Conservation (phyloP, 2,888 invertebrate species). For the Meteorus cinctellus region DNA sequence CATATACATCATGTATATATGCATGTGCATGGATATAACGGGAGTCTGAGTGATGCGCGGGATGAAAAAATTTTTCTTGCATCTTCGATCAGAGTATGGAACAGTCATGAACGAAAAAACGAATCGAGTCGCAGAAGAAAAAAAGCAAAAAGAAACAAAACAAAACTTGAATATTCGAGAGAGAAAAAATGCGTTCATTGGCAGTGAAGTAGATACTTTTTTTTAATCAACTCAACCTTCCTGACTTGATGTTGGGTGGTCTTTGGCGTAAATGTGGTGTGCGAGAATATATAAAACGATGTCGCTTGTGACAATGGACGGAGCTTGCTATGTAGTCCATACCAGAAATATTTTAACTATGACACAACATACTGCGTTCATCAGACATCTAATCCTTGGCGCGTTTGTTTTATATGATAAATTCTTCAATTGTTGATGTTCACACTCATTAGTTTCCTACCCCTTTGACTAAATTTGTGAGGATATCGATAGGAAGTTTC, state of each 20-base stretch:
- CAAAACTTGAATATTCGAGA: neutral
- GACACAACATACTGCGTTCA: neutral
- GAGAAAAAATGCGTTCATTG: neutral
- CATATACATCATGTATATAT: conserved; percentile 17
- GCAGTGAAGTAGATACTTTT: neutral
- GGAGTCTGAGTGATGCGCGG: neutral
- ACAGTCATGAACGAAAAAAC: neutral
- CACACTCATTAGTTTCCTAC: too few species aligned
- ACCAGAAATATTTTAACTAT: neutral
- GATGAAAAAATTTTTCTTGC: neutral
- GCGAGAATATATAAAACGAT: conserved; percentile 12
- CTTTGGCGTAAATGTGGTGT: neutral
- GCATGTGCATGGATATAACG: neutral
- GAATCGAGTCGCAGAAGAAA: neutral
- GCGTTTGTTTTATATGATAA: neutral
- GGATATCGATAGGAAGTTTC: too few species aligned
- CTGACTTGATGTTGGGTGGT: conserved; percentile 14
- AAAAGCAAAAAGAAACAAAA: neutral
- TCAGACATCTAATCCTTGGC: neutral
- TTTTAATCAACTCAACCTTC: neutral
- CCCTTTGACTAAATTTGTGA: too few species aligned
- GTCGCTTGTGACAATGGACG: neutral
- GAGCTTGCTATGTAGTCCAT: neutral
- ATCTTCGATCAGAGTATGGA: neutral
- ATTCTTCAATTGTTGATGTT: neutral